Evolutionary conservation across 1,140 invertebrate genomes (phyloP), one percentile per base, ranked within the genome.

Genomic region (Drosophila malerkotliana): DNA sequence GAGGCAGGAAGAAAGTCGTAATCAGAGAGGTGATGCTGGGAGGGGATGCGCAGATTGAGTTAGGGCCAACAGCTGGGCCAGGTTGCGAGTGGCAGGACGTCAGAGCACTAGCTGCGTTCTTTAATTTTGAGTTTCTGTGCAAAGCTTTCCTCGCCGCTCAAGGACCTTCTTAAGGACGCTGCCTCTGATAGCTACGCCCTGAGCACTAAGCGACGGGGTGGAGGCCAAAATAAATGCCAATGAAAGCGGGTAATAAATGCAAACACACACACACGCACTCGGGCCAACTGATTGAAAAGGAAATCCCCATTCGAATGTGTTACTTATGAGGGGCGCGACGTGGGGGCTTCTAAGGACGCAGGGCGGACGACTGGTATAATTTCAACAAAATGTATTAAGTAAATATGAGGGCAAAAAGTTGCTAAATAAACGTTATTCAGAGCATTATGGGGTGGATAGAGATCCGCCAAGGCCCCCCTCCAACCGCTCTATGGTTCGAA

Each of bases 301-400:
- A 82, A 83, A 79, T 82, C 57, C 72, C 61, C 61, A 74, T 48
- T 59, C 77, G 81, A 89, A 79, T 77, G 84, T 74, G 62, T 73
- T 77, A 72, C 76, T 83, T 83, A 83, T 79, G 76, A 68, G 48
- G 72, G 84, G 79, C 74, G 82, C 41, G 69, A 58, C 18, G 12
- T 32, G 15, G 45, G 56, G 32, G 34, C 68, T 59, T 63, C 39
- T 62, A 57, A 37, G 32, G 39, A 28, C 26, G 4, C 5, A 7
- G 26, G 26, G 6, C 26, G 5, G 47, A 39, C 55, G 67, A 47
- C 78, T 80, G 79, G 78, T 81, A 81, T 81, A 81, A 81, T 76
- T 76, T 83, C 83, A 74, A 83, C 84, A 74, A 66, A 83, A 88
- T 83, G 87, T 88, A 83, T 83, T 88, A 89, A 89, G 81, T 90